Conservation (phyloP, 2,797 vertebrate species). For the Acanthurus tractus region DNA sequence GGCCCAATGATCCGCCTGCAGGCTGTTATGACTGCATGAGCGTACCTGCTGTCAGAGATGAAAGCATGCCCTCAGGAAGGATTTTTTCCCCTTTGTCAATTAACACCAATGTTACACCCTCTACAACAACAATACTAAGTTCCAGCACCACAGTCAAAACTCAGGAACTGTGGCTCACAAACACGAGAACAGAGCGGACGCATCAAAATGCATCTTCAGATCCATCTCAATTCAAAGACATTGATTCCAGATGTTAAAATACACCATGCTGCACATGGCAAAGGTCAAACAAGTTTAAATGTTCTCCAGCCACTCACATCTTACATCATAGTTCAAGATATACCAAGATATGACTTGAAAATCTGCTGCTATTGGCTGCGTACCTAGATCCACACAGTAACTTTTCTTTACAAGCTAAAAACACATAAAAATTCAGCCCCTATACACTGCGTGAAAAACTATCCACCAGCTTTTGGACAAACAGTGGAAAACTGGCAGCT, state of each 20-base stretch:
- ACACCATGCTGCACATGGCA: constrained; percentile 8
- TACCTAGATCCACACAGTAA: constrained; percentile 62
- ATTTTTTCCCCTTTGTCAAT: constrained; percentile 80
- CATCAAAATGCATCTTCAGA: constrained; percentile 41
- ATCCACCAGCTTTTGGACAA: constrained; percentile 39
- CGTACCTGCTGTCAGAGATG: constrained; percentile 83
- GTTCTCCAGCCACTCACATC: constrained; percentile 25
- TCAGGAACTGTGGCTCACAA: constrained; percentile 46
- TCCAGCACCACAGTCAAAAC: constrained; percentile 62
- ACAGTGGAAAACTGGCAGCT: constrained; percentile 52
- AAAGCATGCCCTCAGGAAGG: constrained; percentile 83
- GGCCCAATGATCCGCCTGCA: constrained; percentile 71
- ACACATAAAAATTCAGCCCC: constrained; percentile 31
- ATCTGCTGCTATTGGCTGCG: constrained; percentile 47
- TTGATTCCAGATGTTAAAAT: constrained; percentile 58
- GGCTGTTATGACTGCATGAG: constrained; percentile 84
- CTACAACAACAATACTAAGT: constrained; percentile 80
- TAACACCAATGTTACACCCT: constrained; percentile 85
- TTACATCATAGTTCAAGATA: constrained; percentile 39
- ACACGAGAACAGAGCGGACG: constrained; percentile 14
- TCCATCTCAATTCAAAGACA: constrained; percentile 28
- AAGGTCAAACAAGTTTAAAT: constrained; percentile 50
- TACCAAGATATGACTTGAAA: constrained; percentile 28
- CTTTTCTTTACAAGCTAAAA: constrained; percentile 51
- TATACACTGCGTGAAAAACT: constrained; percentile 29